Base-by-base conservation (phyloP, 1,140 invertebrate genomes). In the Pachypsylla venusta region DNA sequence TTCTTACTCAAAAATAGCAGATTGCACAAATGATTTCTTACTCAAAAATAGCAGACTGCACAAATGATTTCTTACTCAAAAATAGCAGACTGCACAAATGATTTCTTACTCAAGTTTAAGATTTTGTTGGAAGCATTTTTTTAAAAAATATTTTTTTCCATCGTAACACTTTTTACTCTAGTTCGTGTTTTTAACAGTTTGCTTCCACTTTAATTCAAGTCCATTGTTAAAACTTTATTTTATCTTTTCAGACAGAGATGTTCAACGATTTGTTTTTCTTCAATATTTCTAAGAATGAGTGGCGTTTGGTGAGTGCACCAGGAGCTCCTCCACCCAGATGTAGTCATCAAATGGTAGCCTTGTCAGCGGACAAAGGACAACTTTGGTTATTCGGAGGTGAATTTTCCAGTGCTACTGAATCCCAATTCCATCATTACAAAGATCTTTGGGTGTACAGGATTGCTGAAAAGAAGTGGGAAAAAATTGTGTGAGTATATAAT, bases 371-470 rank as follows among this genome's bases (percentile, higher is more conserved):
- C 64, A 81, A 80, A 64, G 88, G 87, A 14, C 81, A 85, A 66
- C 65, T 85, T 1, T 89, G 92, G 78, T 67, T 95, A 30, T 95
- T 95, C 79, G 92, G 92, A 20, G 93, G 93, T 4, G 93, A 97
- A 76, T 95, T 88, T 74, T 83, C 87, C 1, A 93, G 86, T 71
- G 84, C 85, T 1, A 84, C 85, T 0, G 88, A 94, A 67, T 84
- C 85, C 26, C 92, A 95, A 70, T 96, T 94, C 71, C 86, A 93
- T 71, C 93, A 97, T 70, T 96, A 93, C 68, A 84, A 83, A 71
- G 92, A 97, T 70, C 74, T 97, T 0, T 96, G 92, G 91, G 79
- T 89, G 19, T 90, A 82, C 68, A 81, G 85, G 68, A 70, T 87
- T 4, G 77, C 78, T 53, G 79, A 81, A 0, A 89, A 86, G 65